These are phyloP conservation scores for Rhamphomyia laevipes DNA, from an alignment of 2,888 invertebrate genomes.

Conservation along the genomic window DNA sequence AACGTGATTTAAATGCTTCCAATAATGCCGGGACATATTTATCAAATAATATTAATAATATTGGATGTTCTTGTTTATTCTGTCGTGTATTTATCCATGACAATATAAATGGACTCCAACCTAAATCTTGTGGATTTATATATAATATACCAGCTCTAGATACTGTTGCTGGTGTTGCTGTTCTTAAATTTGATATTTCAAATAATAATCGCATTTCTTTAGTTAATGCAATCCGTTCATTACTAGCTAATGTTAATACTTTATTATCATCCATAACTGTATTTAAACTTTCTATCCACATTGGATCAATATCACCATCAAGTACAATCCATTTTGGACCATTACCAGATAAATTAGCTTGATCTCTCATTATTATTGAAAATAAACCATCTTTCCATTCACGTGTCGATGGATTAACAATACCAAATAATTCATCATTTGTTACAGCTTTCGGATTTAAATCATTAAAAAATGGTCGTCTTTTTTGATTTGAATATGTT, in stretches of 20 bases:
- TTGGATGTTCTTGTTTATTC: conserved; percentile 61
- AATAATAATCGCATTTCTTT: conserved; percentile 84
- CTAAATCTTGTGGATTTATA: conserved; percentile 86
- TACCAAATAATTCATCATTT: conserved; percentile 88
- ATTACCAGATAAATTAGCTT: conserved; percentile 76
- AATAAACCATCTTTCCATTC: conserved; percentile 91
- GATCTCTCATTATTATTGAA: conserved; percentile 86
- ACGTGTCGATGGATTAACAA: conserved; percentile 84
- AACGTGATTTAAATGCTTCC: conserved; percentile 56
- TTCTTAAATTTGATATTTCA: conserved; percentile 79
- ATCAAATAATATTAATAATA: conserved; percentile 77
- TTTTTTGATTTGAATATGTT: conserved; percentile 70
- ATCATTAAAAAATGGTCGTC: conserved; percentile 76
- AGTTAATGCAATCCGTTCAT: conserved; percentile 85
- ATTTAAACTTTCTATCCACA: conserved; percentile 96
- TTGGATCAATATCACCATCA: conserved; percentile 94
- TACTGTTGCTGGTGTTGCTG: conserved; percentile 92
- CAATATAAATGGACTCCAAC: conserved; percentile 85
- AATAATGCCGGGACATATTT: conserved; percentile 81
- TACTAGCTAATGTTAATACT: conserved; percentile 81
- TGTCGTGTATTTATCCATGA: conserved; percentile 77
- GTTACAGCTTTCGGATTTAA: conserved; percentile 95
- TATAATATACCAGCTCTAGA: conserved; percentile 90
- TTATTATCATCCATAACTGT: conserved; percentile 98
- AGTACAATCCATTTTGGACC: conserved; percentile 90